Conservation (phyloP, 1,140 invertebrate genomes). For the Hyphantria cunea region DNA sequence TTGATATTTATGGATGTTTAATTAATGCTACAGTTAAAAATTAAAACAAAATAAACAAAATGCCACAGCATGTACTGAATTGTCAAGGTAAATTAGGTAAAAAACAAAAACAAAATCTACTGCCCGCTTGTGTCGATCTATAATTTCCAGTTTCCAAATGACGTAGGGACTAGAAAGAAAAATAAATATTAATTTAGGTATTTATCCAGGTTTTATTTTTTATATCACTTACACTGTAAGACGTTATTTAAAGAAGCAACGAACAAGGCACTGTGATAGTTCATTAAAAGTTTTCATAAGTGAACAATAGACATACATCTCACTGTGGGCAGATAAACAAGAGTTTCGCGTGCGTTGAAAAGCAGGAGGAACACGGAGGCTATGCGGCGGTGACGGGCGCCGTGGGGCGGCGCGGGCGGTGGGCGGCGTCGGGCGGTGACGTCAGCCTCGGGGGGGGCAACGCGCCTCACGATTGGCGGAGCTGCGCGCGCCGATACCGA, state of each 20-base stretch:
- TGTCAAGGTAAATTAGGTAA: too few relatives aligned
- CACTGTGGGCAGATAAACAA: constrained; percentile 11
- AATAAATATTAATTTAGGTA: neutral
- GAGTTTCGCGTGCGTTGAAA: constrained; percentile 27
- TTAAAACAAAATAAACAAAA: too few relatives aligned
- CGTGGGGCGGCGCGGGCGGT: constrained; percentile 63
- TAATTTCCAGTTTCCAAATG: too few relatives aligned
- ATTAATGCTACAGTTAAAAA: too few relatives aligned
- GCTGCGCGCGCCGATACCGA: constrained; percentile 79
- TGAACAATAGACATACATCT: constrained; percentile 1
- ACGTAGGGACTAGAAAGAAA: constrained; percentile 1
- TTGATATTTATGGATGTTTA: too few relatives aligned
- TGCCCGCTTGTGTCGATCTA: too few relatives aligned
- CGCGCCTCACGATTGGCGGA: constrained; percentile 65
- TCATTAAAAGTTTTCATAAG: constrained; percentile 8
- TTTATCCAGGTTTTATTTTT: neutral
- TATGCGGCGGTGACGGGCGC: constrained; percentile 37
- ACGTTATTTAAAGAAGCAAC: neutral
- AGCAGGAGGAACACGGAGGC: constrained; percentile 38
- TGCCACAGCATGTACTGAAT: too few relatives aligned
- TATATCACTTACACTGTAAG: neutral
- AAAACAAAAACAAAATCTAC: too few relatives aligned
- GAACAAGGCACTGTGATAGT: neutral
- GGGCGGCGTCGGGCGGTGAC: constrained; percentile 72
- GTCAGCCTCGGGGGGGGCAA: constrained; percentile 63